These are phyloP conservation scores for Oxystoma pomonae DNA, from an alignment of 2,888 invertebrate species.

Conservation along the genomic window DNA sequence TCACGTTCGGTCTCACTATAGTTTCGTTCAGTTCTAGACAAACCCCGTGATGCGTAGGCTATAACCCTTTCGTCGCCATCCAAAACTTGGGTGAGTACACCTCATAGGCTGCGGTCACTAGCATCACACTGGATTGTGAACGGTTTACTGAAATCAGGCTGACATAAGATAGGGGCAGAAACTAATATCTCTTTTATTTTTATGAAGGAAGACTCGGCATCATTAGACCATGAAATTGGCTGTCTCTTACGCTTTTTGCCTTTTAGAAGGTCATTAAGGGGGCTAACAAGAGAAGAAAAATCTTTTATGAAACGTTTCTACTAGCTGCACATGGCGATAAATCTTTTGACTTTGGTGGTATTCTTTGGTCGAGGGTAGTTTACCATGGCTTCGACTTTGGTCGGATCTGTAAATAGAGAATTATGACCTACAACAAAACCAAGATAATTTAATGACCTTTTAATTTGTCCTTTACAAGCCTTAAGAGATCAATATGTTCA, in stretches of 20 bases:
- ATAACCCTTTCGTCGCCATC: conserved; percentile 11
- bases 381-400: conserved; percentile 10
- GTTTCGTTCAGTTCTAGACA: neutral
- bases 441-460: conserved; percentile 27
- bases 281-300: conserved; percentile 26
- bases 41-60: conserved; percentile 1
- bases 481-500: conserved; percentile 21
- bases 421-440: too few species aligned
- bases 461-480: conserved; percentile 22
- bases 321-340: conserved; percentile 29
- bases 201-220: neutral
- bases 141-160: conserved; percentile 2
- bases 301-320: conserved; percentile 21
- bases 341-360: conserved; percentile 28
- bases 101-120: conserved; percentile 6
- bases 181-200: neutral
- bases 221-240: neutral
- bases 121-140: conserved; percentile 12
- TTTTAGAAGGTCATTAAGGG: conserved; percentile 23
- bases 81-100: conserved; percentile 5
- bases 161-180: conserved; percentile 4
- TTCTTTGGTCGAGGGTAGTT: conserved; percentile 27
- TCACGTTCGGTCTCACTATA: neutral
- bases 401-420: neutral
- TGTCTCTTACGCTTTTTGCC: conserved; percentile 24